These are phyloP conservation scores for Aleiodes sp. DNA, from an alignment of 1,140 invertebrate genomes.

Conservation along the genomic window DNA sequence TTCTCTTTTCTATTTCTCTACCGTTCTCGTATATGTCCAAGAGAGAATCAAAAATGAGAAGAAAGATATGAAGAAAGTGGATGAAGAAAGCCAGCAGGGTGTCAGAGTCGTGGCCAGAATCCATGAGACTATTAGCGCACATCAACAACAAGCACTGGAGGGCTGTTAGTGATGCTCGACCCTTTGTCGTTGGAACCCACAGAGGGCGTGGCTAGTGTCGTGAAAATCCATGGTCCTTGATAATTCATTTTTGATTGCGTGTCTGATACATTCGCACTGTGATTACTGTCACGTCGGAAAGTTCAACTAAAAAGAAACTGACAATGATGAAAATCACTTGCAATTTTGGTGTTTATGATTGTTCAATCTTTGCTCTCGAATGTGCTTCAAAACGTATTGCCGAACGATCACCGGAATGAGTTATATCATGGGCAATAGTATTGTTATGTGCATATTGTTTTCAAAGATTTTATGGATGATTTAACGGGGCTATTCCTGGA, in stretches of 20 bases:
- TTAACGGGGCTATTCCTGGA: no score
- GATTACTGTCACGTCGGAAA: conserved; percentile 1
- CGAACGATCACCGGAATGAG: no score
- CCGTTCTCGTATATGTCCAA: not conserved
- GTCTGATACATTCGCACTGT: conserved; percentile 64
- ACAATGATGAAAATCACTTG: not conserved
- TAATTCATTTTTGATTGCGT: conserved; percentile 67
- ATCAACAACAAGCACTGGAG: conserved; percentile 58
- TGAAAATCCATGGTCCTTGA: conserved; percentile 54
- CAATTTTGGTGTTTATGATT: no score
- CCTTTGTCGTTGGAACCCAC: conserved; percentile 54
- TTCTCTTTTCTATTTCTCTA: not conserved
- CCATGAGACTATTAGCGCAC: conserved; percentile 60
- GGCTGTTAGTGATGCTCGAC: conserved; percentile 61
- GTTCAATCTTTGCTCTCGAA: no score
- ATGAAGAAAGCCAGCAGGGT: not conserved
- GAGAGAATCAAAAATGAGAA: not conserved
- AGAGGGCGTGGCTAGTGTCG: conserved; percentile 50
- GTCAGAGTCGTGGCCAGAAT: conserved; percentile 43
- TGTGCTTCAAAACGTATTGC: no score
- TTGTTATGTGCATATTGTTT: no score
- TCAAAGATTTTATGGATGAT: no score
- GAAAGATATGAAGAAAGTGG: not conserved
- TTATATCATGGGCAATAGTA: no score
- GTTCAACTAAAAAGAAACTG: not conserved